These are phyloP conservation scores for Lochmaea capreae DNA, from an alignment of 2,888 invertebrate genomes.

Conservation along the genomic window DNA sequence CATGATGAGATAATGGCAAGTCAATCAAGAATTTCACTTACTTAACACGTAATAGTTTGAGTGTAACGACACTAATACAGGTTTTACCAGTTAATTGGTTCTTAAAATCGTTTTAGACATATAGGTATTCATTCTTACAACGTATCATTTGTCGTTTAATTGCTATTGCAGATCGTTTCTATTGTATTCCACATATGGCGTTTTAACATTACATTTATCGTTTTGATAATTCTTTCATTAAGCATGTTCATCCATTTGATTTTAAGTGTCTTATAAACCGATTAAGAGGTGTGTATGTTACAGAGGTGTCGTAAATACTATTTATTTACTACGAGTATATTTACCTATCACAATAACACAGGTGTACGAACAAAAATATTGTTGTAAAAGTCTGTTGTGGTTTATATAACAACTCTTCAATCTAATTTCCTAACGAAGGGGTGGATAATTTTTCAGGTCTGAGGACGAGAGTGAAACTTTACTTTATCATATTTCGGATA, in stretches of 20 bases:
- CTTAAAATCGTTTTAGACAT: conserved; percentile 12
- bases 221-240: conserved; percentile 22
- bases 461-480: too few relatives aligned
- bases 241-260: conserved; percentile 9
- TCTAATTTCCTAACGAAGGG: too few relatives aligned
- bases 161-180: conserved; percentile 9
- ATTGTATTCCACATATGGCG: conserved; percentile 17
- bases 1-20: neutral
- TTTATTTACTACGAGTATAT: too few relatives aligned
- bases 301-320: too few relatives aligned
- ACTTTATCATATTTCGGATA: too few relatives aligned
- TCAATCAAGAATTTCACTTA: neutral
- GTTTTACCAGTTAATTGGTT: conserved; percentile 16
- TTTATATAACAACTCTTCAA: too few relatives aligned
- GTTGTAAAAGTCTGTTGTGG: too few relatives aligned
- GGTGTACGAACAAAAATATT: too few relatives aligned
- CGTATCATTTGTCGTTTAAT: conserved; percentile 16
- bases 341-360: too few relatives aligned
- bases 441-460: too few relatives aligned
- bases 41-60: conserved; percentile 16
- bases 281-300: neutral
- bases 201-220: conserved; percentile 18
- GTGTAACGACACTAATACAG: neutral
- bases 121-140: neutral
- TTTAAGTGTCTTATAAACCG: neutral